These are phyloP conservation scores for Psittacula echo DNA, from an alignment of 2,797 vertebrate species.

Conservation along the genomic window DNA sequence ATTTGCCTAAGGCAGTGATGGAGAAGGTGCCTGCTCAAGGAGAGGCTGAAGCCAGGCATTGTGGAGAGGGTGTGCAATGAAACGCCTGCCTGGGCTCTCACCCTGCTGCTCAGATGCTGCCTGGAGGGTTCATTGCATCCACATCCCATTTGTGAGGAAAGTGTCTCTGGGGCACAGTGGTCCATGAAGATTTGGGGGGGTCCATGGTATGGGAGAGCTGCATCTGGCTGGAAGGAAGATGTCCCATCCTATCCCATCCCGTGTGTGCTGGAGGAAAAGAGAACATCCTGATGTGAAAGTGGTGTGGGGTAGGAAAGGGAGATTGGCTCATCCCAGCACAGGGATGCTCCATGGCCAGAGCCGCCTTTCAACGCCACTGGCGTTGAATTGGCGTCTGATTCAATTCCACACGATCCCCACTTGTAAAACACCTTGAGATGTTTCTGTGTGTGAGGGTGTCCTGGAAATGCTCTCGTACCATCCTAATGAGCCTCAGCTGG, in stretches of 20 bases:
- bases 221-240: background rate
- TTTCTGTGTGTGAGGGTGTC: conserved; percentile 51
- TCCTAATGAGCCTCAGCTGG: conserved; percentile 67
- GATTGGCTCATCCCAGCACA: background rate
- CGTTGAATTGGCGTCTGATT: conserved; percentile 71
- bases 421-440: conserved; percentile 70
- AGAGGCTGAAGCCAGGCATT: accelerated
- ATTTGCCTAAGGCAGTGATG: background rate
- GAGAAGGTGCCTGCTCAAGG: background rate
- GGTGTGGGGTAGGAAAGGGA: background rate
- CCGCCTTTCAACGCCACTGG: background rate
- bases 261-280: background rate
- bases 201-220: accelerated
- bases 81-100: accelerated
- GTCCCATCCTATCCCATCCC: background rate
- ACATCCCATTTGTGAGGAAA: background rate
- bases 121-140: background rate
- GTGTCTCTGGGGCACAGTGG: background rate
- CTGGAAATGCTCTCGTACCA: conserved; percentile 61
- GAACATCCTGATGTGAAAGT: accelerated
- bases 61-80: background rate
- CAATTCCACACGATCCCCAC: conserved; percentile 64
- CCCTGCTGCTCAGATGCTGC: background rate
- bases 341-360: background rate
- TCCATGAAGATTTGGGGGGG: background rate